These are phyloP conservation scores for Lordiphosa clarofinis DNA, from an alignment of 1,140 invertebrate species.

Conservation along the genomic window DNA sequence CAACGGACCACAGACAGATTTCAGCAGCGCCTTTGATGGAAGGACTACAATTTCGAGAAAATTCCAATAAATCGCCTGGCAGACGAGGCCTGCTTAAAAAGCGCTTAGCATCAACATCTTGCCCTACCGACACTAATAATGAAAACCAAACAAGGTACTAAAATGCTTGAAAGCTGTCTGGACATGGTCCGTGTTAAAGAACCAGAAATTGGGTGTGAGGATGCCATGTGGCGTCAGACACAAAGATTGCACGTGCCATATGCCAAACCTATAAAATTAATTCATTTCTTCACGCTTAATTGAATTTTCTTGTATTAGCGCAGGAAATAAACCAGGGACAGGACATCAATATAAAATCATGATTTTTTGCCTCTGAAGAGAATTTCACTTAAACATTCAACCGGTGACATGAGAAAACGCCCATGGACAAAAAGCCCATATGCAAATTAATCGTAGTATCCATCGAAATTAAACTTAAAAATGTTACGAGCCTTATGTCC, in stretches of 20 bases:
- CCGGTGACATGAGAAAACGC: no score
- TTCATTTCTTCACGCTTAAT: conserved; percentile 5
- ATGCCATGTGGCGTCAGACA: no score
- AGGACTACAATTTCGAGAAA: background rate
- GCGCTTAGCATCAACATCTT: background rate
- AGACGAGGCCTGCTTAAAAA: conserved; percentile 7
- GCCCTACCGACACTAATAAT: no score
- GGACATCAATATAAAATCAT: no score
- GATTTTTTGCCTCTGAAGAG: no score
- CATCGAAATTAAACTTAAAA: no score
- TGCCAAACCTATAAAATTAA: conserved; percentile 3
- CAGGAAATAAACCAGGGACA: background rate
- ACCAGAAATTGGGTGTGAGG: no score
- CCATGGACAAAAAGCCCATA: no score
- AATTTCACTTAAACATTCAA: no score
- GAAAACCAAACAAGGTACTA: background rate
- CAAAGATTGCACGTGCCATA: conserved; percentile 1
- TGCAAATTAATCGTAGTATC: no score
- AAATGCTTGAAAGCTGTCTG: conserved; percentile 3
- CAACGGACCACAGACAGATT: conserved; percentile 2
- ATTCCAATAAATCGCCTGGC: conserved; percentile 2
- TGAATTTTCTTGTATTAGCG: conserved; percentile 6
- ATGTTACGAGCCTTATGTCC: no score
- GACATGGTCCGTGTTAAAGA: background rate
- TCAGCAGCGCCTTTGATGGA: background rate